These are phyloP conservation scores for Petroica traversi DNA, from an alignment of 2,113 vertebrate genomes.

Conservation along the genomic window DNA sequence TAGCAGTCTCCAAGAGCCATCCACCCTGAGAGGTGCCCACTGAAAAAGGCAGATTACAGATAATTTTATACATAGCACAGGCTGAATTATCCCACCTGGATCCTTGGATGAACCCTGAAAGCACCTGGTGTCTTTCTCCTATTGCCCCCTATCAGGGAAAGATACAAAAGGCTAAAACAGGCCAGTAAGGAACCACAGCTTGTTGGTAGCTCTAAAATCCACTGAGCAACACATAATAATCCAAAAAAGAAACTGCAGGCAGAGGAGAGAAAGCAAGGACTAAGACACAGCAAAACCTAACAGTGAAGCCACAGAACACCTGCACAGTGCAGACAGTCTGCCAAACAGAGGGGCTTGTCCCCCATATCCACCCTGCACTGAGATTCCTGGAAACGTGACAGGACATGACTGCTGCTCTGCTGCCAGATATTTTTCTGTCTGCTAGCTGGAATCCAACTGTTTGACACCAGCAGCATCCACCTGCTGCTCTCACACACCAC, in stretches of 20 bases:
- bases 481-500: not conserved
- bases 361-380: not conserved
- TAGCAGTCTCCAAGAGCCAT: not conserved
- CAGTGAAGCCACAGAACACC: not conserved
- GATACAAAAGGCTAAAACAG: not conserved
- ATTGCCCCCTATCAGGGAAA: not conserved
- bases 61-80: not conserved
- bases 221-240: not conserved
- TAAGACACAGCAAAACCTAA: not conserved
- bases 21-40: not conserved
- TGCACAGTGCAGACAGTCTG: not conserved
- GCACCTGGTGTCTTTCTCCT: not conserved
- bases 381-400: not conserved
- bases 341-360: not conserved
- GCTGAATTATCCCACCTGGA: not conserved
- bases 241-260: not conserved
- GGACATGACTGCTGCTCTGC: not conserved
- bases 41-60: not conserved
- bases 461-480: not conserved
- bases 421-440: not conserved
- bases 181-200: not conserved
- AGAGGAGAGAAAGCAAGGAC: not conserved
- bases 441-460: not conserved
- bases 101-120: not conserved
- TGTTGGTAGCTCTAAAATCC: not conserved